Base-by-base conservation (phyloP, 2,113 vertebrate species). In the Mobula hypostoma region DNA sequence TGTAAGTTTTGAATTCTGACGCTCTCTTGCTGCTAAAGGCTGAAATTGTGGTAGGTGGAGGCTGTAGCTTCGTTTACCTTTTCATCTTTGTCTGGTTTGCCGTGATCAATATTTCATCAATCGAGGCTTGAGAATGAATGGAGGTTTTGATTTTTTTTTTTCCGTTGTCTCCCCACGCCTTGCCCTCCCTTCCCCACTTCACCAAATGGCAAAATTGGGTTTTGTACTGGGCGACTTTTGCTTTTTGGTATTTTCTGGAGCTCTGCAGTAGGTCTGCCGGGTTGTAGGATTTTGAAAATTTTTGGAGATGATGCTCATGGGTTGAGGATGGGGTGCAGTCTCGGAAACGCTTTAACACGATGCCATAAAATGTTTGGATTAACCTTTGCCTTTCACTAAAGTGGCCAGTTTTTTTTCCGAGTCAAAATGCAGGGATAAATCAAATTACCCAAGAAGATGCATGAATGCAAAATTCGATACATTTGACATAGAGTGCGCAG, bases 1-100 rank as follows among this genome's bases (percentile, higher is more conserved):
- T 99, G 98, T 99, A 97, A 97, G 98, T 96, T 80, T 95, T 95
- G 93, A 94, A 79, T 95, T 95, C 95, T 95, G 94, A 94, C 61
- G 94, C 95, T 95, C 95, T 95, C 96, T 97, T 95, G 85, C 96
- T 96, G 96, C 96, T 96, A 94, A 95, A 94, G 94, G 77, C 95
- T 95, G 95, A 94, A 11, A 93, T 85, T 94, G 96, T 96, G 96
- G 96, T 96, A 97, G 96, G 96, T 96, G 85, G 85, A 90, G 61
- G 96, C 95, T 96, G 95, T 95, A 95, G 95, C 95, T 95, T 95
- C 95, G 95, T 95, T 95, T 95, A 94, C 95, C 95, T 95, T 95
- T 32, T 91, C 94, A 94, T 87, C 95, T 96, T 95, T 95, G 95
- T 95, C 95, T 88, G 94, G 95, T 96, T 95, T 95, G 94, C 95